Conservation (phyloP, 2,888 invertebrate genomes). For the Formica aserva region DNA sequence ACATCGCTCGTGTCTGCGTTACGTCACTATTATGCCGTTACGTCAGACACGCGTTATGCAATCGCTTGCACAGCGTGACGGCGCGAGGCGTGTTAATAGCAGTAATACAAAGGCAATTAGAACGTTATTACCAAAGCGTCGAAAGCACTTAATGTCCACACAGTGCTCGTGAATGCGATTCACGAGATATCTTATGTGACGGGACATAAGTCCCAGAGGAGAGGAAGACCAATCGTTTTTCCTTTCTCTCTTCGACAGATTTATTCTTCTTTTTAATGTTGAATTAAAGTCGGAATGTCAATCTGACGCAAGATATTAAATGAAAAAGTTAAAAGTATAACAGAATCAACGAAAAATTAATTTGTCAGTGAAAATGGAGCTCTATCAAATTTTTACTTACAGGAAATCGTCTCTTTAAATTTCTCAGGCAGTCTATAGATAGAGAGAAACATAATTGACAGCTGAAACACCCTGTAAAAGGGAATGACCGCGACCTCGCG, state of each 20-base stretch:
- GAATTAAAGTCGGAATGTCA: background rate
- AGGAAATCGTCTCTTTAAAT: background rate
- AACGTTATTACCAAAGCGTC: slow-evolving; percentile 72
- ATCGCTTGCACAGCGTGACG: slow-evolving; percentile 63
- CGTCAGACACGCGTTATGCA: slow-evolving; percentile 67
- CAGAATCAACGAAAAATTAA: background rate
- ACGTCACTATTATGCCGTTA: slow-evolving; percentile 68
- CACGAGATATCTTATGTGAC: slow-evolving; percentile 16
- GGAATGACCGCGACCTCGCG: slow-evolving; percentile 23
- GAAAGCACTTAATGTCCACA: slow-evolving; percentile 62
- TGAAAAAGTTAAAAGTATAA: background rate
- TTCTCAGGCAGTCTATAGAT: background rate
- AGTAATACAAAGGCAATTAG: slow-evolving; percentile 74
- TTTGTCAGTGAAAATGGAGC: background rate
- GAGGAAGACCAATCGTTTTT: background rate
- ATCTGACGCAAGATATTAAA: background rate
- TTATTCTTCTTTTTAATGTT: slow-evolving; percentile 4
- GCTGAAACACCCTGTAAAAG: background rate
- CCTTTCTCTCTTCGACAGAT: background rate
- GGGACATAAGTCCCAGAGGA: background rate
- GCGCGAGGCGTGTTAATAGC: slow-evolving; percentile 68
- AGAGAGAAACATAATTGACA: background rate
- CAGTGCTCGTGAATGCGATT: slow-evolving; percentile 48
- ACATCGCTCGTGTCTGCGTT: slow-evolving; percentile 58
- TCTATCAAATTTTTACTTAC: background rate